Evolutionary conservation across 2,888 invertebrate genomes (phyloP), one percentile per base, ranked within the genome.

Genomic region (Leptogaster cylindrica): DNA sequence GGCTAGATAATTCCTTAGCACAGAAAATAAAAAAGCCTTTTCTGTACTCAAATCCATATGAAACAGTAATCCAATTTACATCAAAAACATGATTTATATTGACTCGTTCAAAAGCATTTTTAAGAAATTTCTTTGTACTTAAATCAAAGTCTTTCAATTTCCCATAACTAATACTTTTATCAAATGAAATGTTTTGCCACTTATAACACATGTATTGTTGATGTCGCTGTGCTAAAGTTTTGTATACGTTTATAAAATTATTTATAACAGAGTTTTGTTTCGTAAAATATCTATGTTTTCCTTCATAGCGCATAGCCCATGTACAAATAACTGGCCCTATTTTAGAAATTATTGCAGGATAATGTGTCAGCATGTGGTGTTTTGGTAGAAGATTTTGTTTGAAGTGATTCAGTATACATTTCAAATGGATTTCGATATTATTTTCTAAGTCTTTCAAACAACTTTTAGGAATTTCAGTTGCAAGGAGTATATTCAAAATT

Each of bases 321-420:
- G 39, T 39, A 25, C 44, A 20, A 18, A 61, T 44, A 16, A 27
- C 25, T 28, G 61, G 61, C 16, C 44, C 25, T 2, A 10, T 39
- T 36, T 39, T 36, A 6, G 8, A 8, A 7, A 25, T 58, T 36
- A 39, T 8, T 23, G 31, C n/a, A 6, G 44, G 44, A 14, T 61
- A 61, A n/a, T 61, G 61, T 1, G 61, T 61, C 2, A 61, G 18
- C n/a, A 61, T 39, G 18, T 61, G 41, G 44, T 61, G 27, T 28
- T 61, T 44, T 2, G 61, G 41, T 12, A 33, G 14, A 7, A 61
- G 31, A 27, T 39, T 31, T 20, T 23, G 16, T 12, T 28, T 6
- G 20, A 23, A 41, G 12, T 8, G 12, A 3, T 27, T 27, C n/a
- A 27, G n/a, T 2, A 61, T 10, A 16, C 27, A 6, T 14, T 8